Evolutionary conservation across 2,113 vertebrate genomes (phyloP).

Genomic region (Anser brachyrhynchus): DNA sequence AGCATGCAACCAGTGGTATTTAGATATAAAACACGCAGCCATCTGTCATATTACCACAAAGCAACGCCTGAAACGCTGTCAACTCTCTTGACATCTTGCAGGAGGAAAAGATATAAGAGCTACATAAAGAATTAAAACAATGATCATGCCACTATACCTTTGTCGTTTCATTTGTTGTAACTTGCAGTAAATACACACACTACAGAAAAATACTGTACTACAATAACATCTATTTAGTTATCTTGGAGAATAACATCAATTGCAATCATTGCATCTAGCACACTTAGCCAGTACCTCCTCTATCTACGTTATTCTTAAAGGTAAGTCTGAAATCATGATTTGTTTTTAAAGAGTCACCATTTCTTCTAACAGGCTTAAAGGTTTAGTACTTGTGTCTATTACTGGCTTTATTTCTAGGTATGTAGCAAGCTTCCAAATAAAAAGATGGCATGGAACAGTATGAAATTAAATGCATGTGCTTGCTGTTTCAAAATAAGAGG

Average conservation of each 20-base stretch:
- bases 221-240: not conserved
- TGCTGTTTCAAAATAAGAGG: constrained; percentile 47
- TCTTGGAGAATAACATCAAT: not conserved
- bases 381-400: not conserved
- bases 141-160: not conserved
- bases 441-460: not conserved
- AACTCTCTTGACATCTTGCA: not conserved
- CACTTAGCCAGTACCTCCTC: not conserved
- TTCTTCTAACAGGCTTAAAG: not conserved
- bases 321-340: not conserved
- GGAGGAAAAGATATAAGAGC: not conserved
- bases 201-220: not conserved
- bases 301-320: not conserved
- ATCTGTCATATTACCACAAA: not conserved
- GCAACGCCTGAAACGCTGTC: not conserved
- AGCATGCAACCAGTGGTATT: not conserved
- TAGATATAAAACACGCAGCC: not conserved
- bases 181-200: not conserved
- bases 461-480: not conserved
- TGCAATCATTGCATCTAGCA: not conserved
- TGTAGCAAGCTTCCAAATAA: not conserved
- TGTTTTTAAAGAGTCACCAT: not conserved
- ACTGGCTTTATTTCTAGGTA: not conserved
- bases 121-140: not conserved
- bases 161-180: not conserved